Percentiles rank a stretch among this genome's conserved stretches.
These are phyloP conservation scores for Crambe crambe DNA, from an alignment of 37 sponge, comb jelly and placozoan genomes.

Conservation along the genomic window DNA sequence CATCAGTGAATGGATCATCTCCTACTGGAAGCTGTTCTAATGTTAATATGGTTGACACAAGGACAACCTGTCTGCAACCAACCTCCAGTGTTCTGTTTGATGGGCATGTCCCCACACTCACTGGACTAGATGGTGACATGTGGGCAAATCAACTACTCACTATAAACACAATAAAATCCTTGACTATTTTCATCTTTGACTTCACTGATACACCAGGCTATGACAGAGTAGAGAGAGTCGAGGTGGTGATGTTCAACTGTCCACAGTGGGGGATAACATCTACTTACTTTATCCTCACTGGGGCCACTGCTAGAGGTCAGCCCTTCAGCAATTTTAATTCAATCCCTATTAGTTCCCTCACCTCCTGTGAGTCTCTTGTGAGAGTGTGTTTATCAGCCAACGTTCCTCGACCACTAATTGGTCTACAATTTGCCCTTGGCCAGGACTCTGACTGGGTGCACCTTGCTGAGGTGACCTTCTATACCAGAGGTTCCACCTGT, in stretches of 20 bases:
- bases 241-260: background rate
- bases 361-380: background rate
- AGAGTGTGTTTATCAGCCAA: background rate
- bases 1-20: background rate
- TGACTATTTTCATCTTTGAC: background rate
- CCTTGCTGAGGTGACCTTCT: slow-evolving; percentile 2
- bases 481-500: background rate
- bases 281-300: background rate
- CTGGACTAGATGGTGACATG: no score
- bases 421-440: background rate
- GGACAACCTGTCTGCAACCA: no score
- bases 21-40: background rate
- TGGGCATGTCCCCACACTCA: no score
- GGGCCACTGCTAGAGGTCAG: background rate
- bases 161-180: no score
- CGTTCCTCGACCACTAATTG: background rate
- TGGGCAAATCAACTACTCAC: no score
- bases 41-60: background rate
- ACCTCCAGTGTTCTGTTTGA: no score
- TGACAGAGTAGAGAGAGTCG: background rate
- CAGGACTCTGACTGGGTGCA: background rate
- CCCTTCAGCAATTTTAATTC: background rate
- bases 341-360: background rate
- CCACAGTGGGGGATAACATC: background rate
- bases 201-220: background rate